phyloP scores from a whole-genome alignment of 2,888 invertebrate genomes.

The Polia nebulosa region DNA sequence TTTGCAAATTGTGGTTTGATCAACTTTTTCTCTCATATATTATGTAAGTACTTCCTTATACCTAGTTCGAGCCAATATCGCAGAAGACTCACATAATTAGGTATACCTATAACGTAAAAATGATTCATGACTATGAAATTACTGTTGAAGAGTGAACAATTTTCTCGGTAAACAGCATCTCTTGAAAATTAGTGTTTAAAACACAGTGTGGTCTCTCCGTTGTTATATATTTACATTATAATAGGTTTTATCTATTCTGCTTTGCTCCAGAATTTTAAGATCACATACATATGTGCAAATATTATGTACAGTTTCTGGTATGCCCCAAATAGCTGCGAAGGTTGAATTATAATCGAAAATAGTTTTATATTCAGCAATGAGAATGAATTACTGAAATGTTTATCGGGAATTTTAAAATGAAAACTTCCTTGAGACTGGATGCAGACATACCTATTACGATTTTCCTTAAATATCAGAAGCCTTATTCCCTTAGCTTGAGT shows the following conservation, averaged over 20 bases:
- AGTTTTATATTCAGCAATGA: slow-evolving; percentile 41
- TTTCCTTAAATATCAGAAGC: background rate
- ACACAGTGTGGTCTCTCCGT: background rate
- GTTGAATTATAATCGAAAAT: slow-evolving; percentile 50
- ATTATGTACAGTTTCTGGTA: slow-evolving; percentile 18
- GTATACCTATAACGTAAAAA: background rate
- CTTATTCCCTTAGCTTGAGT: background rate
- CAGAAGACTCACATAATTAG: too few relatives aligned
- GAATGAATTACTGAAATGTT: slow-evolving; percentile 7
- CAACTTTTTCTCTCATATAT: too few relatives aligned
- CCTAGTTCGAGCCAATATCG: too few relatives aligned
- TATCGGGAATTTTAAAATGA: slow-evolving; percentile 1
- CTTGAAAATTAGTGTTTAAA: background rate
- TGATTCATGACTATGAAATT: slow-evolving; percentile 4
- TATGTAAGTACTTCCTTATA: too few relatives aligned
- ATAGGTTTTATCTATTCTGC: slow-evolving; percentile 25
- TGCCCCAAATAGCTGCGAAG: slow-evolving; percentile 52
- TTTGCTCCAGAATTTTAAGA: slow-evolving; percentile 28
- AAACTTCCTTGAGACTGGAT: background rate
- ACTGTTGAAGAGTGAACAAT: background rate
- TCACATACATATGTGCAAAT: background rate
- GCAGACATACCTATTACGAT: background rate
- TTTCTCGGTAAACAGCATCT: background rate
- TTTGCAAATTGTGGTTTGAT: too few relatives aligned
- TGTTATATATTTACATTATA: slow-evolving; percentile 20